Conservation (phyloP, 2,888 invertebrate species). For the Dilophus febrilis region DNA sequence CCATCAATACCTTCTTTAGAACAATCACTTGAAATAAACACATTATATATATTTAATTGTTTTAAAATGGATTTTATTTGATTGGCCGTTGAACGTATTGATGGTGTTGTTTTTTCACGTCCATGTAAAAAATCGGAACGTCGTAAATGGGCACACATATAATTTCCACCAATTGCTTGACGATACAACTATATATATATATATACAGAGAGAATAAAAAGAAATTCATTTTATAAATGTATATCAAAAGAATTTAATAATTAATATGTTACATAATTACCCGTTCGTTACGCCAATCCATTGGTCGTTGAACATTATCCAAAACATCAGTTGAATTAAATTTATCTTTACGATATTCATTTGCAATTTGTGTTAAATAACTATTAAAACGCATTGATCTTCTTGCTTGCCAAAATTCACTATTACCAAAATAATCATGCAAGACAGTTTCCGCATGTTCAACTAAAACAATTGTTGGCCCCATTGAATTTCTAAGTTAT, state of each 20-base stretch:
- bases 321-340: conserved; percentile 43
- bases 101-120: conserved; percentile 57
- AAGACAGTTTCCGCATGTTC: conserved; percentile 68
- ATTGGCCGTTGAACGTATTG: conserved; percentile 52
- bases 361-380: conserved; percentile 46
- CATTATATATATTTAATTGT: conserved; percentile 36
- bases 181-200: conserved; percentile 27
- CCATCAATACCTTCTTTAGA: conserved; percentile 33
- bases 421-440: conserved; percentile 73
- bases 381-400: conserved; percentile 82
- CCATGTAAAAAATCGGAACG: conserved; percentile 72
- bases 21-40: conserved; percentile 82
- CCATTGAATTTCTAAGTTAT: neutral
- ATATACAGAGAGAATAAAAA: neutral
- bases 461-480: conserved; percentile 17
- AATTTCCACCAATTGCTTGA: conserved; percentile 46
- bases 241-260: neutral
- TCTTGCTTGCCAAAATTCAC: conserved; percentile 67
- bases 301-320: conserved; percentile 40
- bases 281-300: conserved; percentile 43
- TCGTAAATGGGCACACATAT: conserved; percentile 72
- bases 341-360: conserved; percentile 40
- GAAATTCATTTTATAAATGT: neutral
- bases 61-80: conserved; percentile 49
- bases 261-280: conserved; percentile 17